Conservation (phyloP, 2,113 vertebrate species). For the Atractosteus spatula region DNA sequence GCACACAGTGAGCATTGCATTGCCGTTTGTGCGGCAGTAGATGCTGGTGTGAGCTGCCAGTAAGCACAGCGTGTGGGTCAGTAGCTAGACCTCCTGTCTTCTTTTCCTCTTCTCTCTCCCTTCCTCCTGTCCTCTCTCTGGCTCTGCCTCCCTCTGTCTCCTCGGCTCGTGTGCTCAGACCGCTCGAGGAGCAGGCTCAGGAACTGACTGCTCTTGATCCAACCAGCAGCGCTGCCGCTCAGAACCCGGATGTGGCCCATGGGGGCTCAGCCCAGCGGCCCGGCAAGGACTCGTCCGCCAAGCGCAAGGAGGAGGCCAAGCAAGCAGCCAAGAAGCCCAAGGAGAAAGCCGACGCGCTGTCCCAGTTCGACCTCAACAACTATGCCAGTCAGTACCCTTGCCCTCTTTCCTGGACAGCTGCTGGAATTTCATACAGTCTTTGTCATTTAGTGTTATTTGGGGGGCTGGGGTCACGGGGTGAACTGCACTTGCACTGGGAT, state of each 20-base stretch:
- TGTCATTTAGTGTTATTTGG: too few species aligned
- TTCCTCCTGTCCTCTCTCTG: not conserved
- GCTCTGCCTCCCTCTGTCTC: not conserved
- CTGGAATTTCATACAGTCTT: too few species aligned
- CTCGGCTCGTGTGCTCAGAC: conserved; percentile 43
- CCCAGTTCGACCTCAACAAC: conserved; percentile 98
- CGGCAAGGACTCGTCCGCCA: conserved; percentile 73
- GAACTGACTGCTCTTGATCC: conserved; percentile 46
- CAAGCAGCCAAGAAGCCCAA: conserved; percentile 89
- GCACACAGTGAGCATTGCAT: too few species aligned
- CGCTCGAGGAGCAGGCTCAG: conserved; percentile 65
- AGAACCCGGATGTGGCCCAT: conserved; percentile 61
- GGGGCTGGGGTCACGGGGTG: not conserved
- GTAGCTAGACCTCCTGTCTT: conserved; percentile 1
- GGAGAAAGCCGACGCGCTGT: conserved; percentile 90
- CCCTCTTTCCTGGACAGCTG: too few species aligned
- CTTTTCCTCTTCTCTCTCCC: not conserved
- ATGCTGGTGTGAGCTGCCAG: too few species aligned
- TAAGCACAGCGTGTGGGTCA: not conserved
- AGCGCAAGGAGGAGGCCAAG: conserved; percentile 90
- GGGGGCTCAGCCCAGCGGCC: conserved; percentile 62
- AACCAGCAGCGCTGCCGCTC: conserved; percentile 58
- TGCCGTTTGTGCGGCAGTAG: too few species aligned
- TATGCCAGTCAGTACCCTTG: conserved; percentile 85
- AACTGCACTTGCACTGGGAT: too few species aligned